A percentile compares a stretch with the other conserved stretches of the same genome.
These are phyloP conservation scores for Mobula hypostoma DNA, from an alignment of 2,113 vertebrate species.

Conservation along the genomic window DNA sequence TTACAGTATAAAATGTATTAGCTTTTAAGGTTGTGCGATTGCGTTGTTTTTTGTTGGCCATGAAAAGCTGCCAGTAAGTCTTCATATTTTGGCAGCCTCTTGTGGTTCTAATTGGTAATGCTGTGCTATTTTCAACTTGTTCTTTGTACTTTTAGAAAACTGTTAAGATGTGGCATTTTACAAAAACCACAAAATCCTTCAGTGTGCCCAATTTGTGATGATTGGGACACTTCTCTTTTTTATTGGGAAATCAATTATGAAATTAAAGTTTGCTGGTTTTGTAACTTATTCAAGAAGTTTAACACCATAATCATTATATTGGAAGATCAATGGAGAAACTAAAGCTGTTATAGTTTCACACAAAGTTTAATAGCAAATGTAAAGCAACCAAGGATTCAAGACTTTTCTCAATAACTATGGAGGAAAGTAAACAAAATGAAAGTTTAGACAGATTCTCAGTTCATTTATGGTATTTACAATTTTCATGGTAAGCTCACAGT, in stretches of 20 bases:
- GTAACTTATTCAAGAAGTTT: background rate
- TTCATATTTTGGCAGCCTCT: constrained; percentile 28
- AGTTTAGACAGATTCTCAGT: background rate
- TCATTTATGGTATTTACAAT: background rate
- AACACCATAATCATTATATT: background rate
- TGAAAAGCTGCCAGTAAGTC: background rate
- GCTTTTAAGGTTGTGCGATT: background rate
- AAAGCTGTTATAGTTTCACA: background rate
- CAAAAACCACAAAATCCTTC: background rate
- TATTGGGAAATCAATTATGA: too few species aligned
- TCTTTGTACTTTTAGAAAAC: background rate
- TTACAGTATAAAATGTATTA: background rate
- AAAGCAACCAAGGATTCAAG: background rate
- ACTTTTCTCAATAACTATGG: background rate
- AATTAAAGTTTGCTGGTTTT: background rate
- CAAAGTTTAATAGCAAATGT: background rate
- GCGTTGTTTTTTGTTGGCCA: background rate
- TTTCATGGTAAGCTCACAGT: background rate
- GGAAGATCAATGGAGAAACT: background rate
- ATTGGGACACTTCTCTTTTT: too few species aligned
- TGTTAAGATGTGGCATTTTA: background rate
- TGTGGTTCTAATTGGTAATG: constrained; percentile 14
- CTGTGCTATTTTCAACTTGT: background rate
- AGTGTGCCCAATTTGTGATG: background rate
- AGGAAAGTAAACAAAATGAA: background rate